A percentile compares a stretch with the other conserved stretches of the same genome.
phyloP scores from a whole-genome alignment of 2,888 invertebrate species.

The Chrysina gloriosa region DNA sequence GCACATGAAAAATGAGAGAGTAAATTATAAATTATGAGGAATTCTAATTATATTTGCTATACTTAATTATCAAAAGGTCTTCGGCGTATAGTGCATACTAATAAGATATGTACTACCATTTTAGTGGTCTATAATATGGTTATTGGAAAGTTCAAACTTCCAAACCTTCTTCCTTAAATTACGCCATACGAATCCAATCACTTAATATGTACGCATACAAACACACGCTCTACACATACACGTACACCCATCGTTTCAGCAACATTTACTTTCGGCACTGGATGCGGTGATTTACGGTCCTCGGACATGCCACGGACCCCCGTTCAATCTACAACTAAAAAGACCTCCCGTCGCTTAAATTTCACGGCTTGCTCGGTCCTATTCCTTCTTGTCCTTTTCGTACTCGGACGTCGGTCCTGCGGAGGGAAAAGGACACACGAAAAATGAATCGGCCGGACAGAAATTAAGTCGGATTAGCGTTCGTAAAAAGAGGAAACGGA shows the following conservation, averaged over 20 bases:
- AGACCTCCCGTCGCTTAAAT: conserved; percentile 41
- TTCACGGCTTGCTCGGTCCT: conserved; percentile 37
- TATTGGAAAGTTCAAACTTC: background rate
- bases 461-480: conserved; percentile 44
- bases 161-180: background rate
- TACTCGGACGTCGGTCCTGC: background rate
- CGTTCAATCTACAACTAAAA: conserved; percentile 41
- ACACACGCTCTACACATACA: too few relatives aligned
- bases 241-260: conserved; percentile 39
- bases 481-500: conserved; percentile 63
- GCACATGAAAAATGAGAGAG: too few relatives aligned
- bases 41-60: too few relatives aligned
- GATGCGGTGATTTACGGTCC: conserved; percentile 40
- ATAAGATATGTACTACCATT: too few relatives aligned
- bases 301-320: conserved; percentile 40
- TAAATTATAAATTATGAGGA: too few relatives aligned
- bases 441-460: conserved; percentile 34
- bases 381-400: conserved; percentile 8
- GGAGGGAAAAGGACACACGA: conserved; percentile 15
- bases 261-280: conserved; percentile 40
- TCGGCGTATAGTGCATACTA: too few relatives aligned
- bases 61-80: too few relatives aligned
- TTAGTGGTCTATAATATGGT: too few relatives aligned
- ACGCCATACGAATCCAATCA: conserved; percentile 37
- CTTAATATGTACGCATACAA: conserved; percentile 30